Base-by-base conservation (phyloP, 2,113 vertebrate species). In the Gambusia affinis region DNA sequence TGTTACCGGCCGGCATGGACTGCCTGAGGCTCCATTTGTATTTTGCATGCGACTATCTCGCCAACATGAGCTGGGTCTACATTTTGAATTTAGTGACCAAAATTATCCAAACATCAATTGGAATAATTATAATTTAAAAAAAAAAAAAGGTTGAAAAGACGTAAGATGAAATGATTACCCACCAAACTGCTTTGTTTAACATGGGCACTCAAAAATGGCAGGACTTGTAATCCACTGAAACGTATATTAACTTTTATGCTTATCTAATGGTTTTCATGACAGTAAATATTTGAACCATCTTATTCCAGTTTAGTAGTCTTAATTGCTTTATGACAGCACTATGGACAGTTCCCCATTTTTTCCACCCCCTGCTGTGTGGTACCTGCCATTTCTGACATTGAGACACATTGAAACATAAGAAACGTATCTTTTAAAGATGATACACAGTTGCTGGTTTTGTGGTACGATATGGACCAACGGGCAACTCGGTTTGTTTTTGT, bases 331-430 rank as follows among this genome's bases (percentile, higher is more conserved):
- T 78, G 91, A 89, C 90, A 94, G 91, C 84, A 93, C 92, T 90
- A 85, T 66, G 92, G 92, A 94, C 93, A 94, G 92, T 90, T 93
- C 89, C 91, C 60, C 64, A 74, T 77, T 83, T 76, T 67, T 79
- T 33, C 7, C 83, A 86, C 78, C 86, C 51, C 51, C 22, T 57
- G 22, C 51, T 57, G 24, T 57, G 17, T 4, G 8, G 51, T n/a
- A n/a, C 24, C 51, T 57, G 24, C 11, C 51, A 57, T n/a, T 24
- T 57, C 17, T 57, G 51, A 57, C 51, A 24, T 8, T 54, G 19
- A 54, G 22, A 54, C 19, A 22, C 51, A 22, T 19, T 57, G 51
- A 57, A 57, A 57, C 51, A 57, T 57, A n/a, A 8, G 51, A 57
- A 57, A 57, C 8, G 1, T 6, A 19, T 11, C 22, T 35, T 61